Evolutionary conservation across 2,888 invertebrate genomes (phyloP).

Genomic region (Heliconius hortense): DNA sequence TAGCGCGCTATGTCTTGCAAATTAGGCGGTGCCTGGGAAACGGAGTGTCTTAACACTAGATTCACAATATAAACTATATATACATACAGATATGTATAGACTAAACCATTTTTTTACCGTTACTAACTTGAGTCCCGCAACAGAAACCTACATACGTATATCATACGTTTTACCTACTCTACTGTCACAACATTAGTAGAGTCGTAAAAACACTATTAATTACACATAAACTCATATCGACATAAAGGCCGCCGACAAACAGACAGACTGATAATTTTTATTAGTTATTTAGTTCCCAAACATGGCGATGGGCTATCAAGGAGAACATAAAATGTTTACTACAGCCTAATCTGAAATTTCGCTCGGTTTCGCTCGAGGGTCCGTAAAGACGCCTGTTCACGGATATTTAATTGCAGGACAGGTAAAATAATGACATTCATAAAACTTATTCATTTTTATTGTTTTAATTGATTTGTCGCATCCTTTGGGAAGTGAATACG

Average conservation of each 20-base stretch:
- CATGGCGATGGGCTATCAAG: slow-evolving; percentile 43
- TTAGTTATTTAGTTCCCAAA: slow-evolving; percentile 36
- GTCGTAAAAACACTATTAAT: slow-evolving; percentile 68
- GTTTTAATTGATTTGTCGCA: not conserved
- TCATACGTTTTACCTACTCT: slow-evolving; percentile 1
- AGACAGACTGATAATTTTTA: slow-evolving; percentile 49
- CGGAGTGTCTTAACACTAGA: too few species aligned
- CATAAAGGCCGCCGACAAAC: slow-evolving; percentile 51
- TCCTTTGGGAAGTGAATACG: not conserved
- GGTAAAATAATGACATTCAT: not conserved
- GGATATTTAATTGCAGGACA: not conserved
- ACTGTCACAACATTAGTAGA: slow-evolving; percentile 30
- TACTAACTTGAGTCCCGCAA: not conserved
- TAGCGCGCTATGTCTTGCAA: too few species aligned
- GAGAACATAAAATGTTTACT: slow-evolving; percentile 65
- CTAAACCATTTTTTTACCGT: not conserved
- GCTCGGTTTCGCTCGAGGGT: slow-evolving; percentile 66
- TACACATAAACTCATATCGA: slow-evolving; percentile 61
- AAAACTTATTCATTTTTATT: not conserved
- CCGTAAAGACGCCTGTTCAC: slow-evolving; percentile 5
- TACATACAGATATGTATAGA: not conserved
- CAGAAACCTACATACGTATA: not conserved
- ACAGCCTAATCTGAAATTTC: slow-evolving; percentile 73
- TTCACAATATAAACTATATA: not conserved
- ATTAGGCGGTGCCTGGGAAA: too few species aligned